Evolutionary conservation across 2,888 invertebrate genomes (phyloP).

Genomic region (Pseudococcus viburni): DNA sequence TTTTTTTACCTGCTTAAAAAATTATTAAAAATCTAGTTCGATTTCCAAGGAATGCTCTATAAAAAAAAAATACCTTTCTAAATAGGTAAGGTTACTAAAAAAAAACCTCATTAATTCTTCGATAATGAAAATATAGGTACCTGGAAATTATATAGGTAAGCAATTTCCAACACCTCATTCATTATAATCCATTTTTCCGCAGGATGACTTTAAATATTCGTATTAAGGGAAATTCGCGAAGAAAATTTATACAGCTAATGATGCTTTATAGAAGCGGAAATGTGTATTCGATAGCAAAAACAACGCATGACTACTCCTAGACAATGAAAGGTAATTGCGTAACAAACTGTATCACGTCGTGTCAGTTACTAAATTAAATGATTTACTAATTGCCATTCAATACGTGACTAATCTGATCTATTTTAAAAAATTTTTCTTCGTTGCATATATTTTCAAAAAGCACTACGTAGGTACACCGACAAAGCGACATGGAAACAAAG

Average conservation of each 20-base stretch:
- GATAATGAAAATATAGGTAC: too few relatives aligned
- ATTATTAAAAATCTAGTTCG: too few relatives aligned
- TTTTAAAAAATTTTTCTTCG: conserved; percentile 25
- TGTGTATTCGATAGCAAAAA: conserved; percentile 44
- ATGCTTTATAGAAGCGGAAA: conserved; percentile 43
- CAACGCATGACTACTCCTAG: conserved; percentile 54
- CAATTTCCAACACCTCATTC: background rate
- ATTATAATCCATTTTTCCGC: background rate
- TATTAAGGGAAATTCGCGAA: background rate
- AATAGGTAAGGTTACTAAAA: too few relatives aligned
- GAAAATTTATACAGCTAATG: conserved; percentile 9
- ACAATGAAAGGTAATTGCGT: conserved; percentile 52
- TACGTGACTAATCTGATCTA: conserved; percentile 49
- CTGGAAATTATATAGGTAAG: too few relatives aligned
- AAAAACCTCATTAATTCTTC: too few relatives aligned
- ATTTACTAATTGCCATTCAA: conserved; percentile 52
- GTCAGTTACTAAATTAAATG: conserved; percentile 54
- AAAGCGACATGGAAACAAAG: background rate
- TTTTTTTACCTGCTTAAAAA: too few relatives aligned
- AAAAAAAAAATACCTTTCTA: too few relatives aligned
- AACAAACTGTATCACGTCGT: conserved; percentile 50
- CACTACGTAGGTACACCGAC: background rate
- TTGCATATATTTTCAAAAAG: background rate
- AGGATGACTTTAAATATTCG: background rate
- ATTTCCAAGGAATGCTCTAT: too few relatives aligned